Evolutionary conservation across 37 sponge, comb jelly and placozoan genomes (phyloP), one percentile per base, ranked within the genome.

Genomic region (Ephydatia muelleri): DNA sequence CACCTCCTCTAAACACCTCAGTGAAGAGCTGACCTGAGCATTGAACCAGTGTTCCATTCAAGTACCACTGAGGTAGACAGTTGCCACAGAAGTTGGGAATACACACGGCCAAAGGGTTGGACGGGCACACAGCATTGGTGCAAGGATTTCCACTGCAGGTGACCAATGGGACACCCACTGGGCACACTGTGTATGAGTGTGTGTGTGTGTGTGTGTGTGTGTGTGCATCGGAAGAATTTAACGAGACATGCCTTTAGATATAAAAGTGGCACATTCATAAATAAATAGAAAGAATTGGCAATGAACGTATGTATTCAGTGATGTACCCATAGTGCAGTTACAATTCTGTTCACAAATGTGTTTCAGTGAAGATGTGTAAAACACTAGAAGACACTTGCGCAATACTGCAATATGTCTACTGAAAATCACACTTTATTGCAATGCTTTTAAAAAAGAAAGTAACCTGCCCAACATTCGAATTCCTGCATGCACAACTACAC

Each of bases 101-200:
- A 70, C 96, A 95, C 68, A 33, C 43, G 21, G 96, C 96, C 8
- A 37, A 5, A 0, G 84, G 86, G 72, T 95, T 80, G 26, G 92
- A 91, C 34, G 96, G 96, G 70, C 96, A 95, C 27, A 38, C 36
- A 26, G 96, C 96, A 47, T 66, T 82, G 40, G 32, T 71, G 49
- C 96, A 95, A 13, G 96, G 96, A 78, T 95, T 83, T 65, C 86
- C 90, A 19, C 79, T 86, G 82, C 96, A 95, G 65, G 77, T 48
- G 22, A 95, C 86, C 38, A 87, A 5, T 2, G 96, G 96, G 25
- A 92, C 39, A 49, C 84, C 90, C 48, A 25, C 80, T 16, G 93
- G 96, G 67, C 96, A 95, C 1, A 4, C 94, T 94, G 82, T 67
- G 23, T 31, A 64, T 37, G 39, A 6, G 26, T 36, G 38, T 28